These are phyloP conservation scores for Seladonia tumulorum DNA, from an alignment of 2,888 invertebrate genomes.

Conservation along the genomic window DNA sequence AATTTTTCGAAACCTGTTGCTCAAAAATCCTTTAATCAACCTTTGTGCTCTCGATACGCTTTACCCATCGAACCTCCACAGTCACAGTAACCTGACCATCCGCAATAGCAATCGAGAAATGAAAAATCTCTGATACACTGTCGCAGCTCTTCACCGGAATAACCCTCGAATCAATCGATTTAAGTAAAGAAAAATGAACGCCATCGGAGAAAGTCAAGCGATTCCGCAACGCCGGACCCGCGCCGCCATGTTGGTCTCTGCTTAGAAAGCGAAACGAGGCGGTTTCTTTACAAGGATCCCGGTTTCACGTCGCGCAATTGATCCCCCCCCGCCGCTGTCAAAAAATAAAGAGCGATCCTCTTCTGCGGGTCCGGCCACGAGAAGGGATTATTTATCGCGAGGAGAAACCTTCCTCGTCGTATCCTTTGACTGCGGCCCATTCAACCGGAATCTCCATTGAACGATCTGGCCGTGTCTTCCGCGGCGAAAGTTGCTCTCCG, in stretches of 20 bases:
- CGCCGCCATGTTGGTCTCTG: neutral
- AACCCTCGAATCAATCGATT: neutral
- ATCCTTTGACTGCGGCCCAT: slow-evolving; percentile 26
- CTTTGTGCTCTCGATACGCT: too few species aligned
- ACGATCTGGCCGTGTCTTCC: slow-evolving; percentile 15
- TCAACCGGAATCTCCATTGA: slow-evolving; percentile 35
- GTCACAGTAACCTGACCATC: too few species aligned
- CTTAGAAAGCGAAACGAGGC: slow-evolving; percentile 14
- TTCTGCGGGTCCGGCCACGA: neutral
- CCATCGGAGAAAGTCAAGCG: neutral
- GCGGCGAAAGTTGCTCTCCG: slow-evolving; percentile 33
- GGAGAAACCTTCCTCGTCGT: slow-evolving; percentile 38
- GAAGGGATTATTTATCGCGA: neutral
- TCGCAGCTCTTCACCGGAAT: too few species aligned
- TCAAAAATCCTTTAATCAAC: too few species aligned
- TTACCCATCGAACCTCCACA: too few species aligned
- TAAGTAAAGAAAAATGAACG: neutral
- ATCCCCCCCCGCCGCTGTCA: neutral
- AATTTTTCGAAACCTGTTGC: too few species aligned
- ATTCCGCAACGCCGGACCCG: neutral
- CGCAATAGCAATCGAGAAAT: too few species aligned
- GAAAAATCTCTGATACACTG: too few species aligned
- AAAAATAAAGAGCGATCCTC: neutral
- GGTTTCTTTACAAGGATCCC: neutral
- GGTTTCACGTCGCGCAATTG: slow-evolving; percentile 26